Base-by-base conservation (phyloP, 2,113 vertebrate species). In the Corythornis cristatus region DNA sequence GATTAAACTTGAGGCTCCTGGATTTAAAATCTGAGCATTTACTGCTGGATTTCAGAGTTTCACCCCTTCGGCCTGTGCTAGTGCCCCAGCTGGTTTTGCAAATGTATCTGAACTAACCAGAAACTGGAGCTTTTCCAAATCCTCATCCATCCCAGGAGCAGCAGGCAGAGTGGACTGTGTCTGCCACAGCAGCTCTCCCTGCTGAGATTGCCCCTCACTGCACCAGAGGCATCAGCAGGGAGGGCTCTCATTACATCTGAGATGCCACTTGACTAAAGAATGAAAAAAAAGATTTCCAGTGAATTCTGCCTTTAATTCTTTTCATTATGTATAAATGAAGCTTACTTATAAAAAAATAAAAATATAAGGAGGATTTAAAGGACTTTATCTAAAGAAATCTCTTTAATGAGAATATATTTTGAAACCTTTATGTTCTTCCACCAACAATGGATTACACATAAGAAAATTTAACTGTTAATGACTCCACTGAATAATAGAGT, bases 121-220 rank as follows among this genome's bases (percentile, higher is more conserved):
- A 61, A 84, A 42, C 2, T 11, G 11, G 15, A 8, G 18, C 0
- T 83, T n/a, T 82, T 53, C 35, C 61, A 45, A 29, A 51, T 28
- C 42, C 23, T 72, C 20, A 35, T 5, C 23, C 31, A 46, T 35
- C 7, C 51, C 43, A 79, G 70, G 29, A 43, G 43, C 12, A 26
- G 1, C 8, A 5, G n/a, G 35, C 2, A 18, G 3, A 7, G 5
- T 3, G 15, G 7, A 10, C 2, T 21, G 14, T n/a, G 26, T 62
- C n/a, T 21, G 35, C n/a, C 40, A 29, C 5, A 57, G 1, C 18
- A 33, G 28, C 15, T 86, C 15, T 35, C 21, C 31, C 48, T 78
- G 45, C 5, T 48, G 18, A n/a, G 40, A 6, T 28, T 62, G 58
- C 12, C 54, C 68, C 46, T 67, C 51, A 5, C 1, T 50, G 35